A percentile compares a stretch with the other conserved stretches of the same genome.
These are phyloP conservation scores for Mandrillus leucophaeus DNA, from an alignment of 2,113 vertebrate genomes.

Conservation along the genomic window DNA sequence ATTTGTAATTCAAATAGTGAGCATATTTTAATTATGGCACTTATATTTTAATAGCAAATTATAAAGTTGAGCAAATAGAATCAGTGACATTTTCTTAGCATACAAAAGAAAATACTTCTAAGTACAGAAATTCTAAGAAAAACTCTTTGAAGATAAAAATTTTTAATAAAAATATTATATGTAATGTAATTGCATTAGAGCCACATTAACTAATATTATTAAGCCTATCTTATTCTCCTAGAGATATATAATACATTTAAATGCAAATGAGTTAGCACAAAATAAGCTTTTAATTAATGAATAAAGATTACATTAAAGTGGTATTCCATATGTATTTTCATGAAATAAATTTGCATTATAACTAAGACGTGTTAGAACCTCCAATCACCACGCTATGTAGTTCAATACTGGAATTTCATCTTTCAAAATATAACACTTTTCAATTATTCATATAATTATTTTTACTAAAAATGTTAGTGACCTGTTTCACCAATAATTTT, in stretches of 20 bases:
- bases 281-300: background rate
- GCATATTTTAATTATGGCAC: background rate
- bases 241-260: background rate
- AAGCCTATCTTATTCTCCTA: background rate
- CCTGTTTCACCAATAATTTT: background rate
- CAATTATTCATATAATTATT: constrained; percentile 34
- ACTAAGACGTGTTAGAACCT: background rate
- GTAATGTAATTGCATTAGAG: background rate
- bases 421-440: constrained; percentile 5
- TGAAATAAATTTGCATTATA: background rate
- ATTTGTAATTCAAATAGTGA: background rate
- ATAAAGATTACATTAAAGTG: background rate
- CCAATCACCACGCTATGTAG: background rate
- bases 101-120: background rate
- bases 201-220: background rate
- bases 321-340: background rate
- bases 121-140: background rate
- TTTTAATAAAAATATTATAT: background rate
- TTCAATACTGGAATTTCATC: constrained; percentile 16
- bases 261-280: constrained; percentile 4
- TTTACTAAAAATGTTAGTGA: constrained; percentile 49
- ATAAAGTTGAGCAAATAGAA: background rate
- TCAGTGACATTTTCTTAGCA: background rate
- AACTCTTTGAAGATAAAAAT: background rate
- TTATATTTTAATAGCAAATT: background rate